A percentile compares a stretch with the other conserved stretches of the same genome.
Conservation (phyloP, 2,797 vertebrate species). For the Cichlasoma orientale region DNA sequence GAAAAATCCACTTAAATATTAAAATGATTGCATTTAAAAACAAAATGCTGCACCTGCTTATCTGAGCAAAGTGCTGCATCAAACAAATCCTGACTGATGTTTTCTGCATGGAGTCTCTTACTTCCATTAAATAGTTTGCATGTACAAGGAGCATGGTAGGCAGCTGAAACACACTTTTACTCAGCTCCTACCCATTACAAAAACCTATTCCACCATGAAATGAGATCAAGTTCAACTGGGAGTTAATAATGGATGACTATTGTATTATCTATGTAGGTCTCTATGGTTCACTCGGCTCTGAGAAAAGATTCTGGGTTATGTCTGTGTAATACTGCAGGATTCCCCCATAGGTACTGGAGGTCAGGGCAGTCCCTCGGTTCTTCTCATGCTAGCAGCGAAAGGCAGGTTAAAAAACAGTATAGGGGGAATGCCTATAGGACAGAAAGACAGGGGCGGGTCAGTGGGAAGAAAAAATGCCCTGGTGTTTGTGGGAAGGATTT, state of each 20-base stretch:
- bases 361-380: slow-evolving; percentile 39
- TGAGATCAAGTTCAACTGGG: slow-evolving; percentile 43
- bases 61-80: background rate
- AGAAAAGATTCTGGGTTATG: slow-evolving; percentile 32
- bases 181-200: slow-evolving; percentile 26
- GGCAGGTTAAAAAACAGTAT: slow-evolving; percentile 71
- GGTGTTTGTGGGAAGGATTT: slow-evolving; percentile 69
- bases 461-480: background rate
- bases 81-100: background rate
- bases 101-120: slow-evolving; percentile 12
- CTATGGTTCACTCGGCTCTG: slow-evolving; percentile 21
- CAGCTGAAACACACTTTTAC: background rate
- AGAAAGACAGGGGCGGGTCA: slow-evolving; percentile 1
- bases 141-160: background rate
- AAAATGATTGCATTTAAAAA: background rate
- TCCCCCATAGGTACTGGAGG: slow-evolving; percentile 37
- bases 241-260: slow-evolving; percentile 26
- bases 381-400: slow-evolving; percentile 53
- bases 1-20: background rate
- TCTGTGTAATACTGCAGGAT: slow-evolving; percentile 29
- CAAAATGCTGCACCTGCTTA: background rate
- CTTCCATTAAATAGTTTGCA: slow-evolving; percentile 21
- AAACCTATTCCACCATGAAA: slow-evolving; percentile 48
- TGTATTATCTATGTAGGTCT: slow-evolving; percentile 7
- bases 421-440: slow-evolving; percentile 44